phyloP scores from a whole-genome alignment of 2,797 vertebrate species.

The Austrolebias charrua region DNA sequence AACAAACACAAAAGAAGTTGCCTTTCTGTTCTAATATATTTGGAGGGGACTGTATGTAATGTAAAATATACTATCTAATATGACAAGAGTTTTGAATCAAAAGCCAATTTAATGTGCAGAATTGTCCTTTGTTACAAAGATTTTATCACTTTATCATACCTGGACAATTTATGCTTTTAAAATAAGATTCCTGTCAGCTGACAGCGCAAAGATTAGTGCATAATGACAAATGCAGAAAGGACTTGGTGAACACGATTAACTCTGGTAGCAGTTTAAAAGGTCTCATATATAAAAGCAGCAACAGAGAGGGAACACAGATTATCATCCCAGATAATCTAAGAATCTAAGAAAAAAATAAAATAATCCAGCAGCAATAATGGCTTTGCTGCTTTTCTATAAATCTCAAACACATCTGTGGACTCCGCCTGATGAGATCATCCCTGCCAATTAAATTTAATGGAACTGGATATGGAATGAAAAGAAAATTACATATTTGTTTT shows the following conservation, averaged over 20 bases:
- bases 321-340: conserved; percentile 19
- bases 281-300: not conserved
- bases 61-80: too few species aligned
- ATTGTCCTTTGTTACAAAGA: not conserved
- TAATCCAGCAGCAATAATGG: conserved; percentile 1
- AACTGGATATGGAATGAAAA: conserved; percentile 33
- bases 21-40: too few species aligned
- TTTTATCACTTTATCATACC: not conserved
- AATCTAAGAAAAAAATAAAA: conserved; percentile 5
- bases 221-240: not conserved
- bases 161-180: not conserved
- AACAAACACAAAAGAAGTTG: too few species aligned
- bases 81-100: too few species aligned
- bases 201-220: too few species aligned
- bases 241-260: not conserved
- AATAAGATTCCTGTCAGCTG: not conserved
- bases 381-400: not conserved
- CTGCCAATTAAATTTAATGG: conserved; percentile 33
- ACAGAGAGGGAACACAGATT: conserved; percentile 9
- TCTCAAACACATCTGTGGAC: conserved; percentile 3
- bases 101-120: too few species aligned
- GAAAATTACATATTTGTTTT: conserved; percentile 9
- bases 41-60: too few species aligned
- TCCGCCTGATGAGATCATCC: conserved; percentile 24
- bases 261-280: not conserved